A percentile compares a stretch with the other conserved stretches of the same genome.
phyloP scores from a whole-genome alignment of 2,113 vertebrate genomes.

The Hippocampus barbouri region DNA sequence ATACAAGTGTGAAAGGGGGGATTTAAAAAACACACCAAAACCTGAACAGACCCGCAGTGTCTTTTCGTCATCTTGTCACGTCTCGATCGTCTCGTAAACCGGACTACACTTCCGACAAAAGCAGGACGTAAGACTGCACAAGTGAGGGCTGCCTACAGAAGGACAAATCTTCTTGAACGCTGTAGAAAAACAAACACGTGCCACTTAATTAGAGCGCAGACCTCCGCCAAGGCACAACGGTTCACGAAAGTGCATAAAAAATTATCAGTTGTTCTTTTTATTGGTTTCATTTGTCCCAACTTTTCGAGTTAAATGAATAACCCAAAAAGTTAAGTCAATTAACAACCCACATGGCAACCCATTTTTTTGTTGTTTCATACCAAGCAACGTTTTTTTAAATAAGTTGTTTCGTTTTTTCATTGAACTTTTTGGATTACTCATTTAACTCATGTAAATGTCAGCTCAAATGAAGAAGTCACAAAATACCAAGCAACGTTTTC shows the following conservation, averaged over 20 bases:
- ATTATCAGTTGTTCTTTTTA: not conserved
- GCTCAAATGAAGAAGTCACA: too few species aligned
- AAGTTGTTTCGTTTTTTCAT: too few species aligned
- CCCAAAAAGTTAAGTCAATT: too few species aligned
- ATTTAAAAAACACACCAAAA: not conserved
- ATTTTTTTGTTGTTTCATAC: too few species aligned
- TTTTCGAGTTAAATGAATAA: too few species aligned
- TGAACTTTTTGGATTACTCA: too few species aligned
- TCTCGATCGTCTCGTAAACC: not conserved
- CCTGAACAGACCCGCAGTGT: conserved; percentile 5
- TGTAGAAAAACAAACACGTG: not conserved
- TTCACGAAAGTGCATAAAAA: not conserved
- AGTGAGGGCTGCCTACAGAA: not conserved
- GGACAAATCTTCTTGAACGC: not conserved
- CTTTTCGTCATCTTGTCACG: conserved; percentile 4
- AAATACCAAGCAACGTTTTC: too few species aligned
- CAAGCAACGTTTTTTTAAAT: too few species aligned
- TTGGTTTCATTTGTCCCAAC: too few species aligned
- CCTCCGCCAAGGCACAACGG: not conserved
- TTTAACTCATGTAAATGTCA: too few species aligned
- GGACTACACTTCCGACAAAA: conserved; percentile 4
- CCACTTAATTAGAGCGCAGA: not conserved
- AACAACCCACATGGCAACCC: too few species aligned
- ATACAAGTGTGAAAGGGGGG: conserved; percentile 84
- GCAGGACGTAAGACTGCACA: not conserved